These are phyloP conservation scores for Pampusana beccarii DNA, from an alignment of 2,113 vertebrate species.

Conservation along the genomic window DNA sequence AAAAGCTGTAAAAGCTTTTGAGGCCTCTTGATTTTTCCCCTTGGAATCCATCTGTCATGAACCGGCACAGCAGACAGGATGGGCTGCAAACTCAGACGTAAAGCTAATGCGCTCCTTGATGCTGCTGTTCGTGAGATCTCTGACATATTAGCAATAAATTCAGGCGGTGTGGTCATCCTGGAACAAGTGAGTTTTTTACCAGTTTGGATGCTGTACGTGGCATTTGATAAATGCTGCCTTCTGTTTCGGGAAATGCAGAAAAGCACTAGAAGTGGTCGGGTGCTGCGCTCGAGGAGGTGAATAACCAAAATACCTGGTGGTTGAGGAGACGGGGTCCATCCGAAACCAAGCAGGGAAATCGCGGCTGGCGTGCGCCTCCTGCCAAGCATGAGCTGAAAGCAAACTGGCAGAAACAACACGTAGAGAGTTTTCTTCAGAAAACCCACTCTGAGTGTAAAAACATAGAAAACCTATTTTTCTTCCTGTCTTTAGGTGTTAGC, in stretches of 20 bases:
- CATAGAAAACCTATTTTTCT: not conserved
- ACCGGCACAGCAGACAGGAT: not conserved
- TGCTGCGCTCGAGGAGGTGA: not conserved
- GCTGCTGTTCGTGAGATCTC: not conserved
- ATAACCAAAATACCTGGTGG: not conserved
- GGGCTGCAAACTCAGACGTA: not conserved
- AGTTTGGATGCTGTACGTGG: not conserved
- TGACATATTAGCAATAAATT: not conserved
- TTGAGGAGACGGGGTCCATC: not conserved
- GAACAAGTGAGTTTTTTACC: not conserved
- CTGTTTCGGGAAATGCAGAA: not conserved
- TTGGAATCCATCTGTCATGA: not conserved
- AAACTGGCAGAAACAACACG: not conserved
- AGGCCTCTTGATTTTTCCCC: not conserved
- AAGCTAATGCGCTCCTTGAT: not conserved
- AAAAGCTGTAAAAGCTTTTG: not conserved
- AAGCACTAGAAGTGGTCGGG: accelerated
- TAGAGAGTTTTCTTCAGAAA: not conserved
- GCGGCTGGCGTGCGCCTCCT: not conserved
- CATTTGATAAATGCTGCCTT: not conserved
- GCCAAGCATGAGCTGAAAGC: not conserved
- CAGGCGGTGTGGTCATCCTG: not conserved
- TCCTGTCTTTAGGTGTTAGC: not conserved
- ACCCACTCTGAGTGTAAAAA: not conserved
- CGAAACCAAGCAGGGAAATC: not conserved